Conservation (phyloP, 2,888 invertebrate genomes). For the Pachliopta kotzebuea region DNA sequence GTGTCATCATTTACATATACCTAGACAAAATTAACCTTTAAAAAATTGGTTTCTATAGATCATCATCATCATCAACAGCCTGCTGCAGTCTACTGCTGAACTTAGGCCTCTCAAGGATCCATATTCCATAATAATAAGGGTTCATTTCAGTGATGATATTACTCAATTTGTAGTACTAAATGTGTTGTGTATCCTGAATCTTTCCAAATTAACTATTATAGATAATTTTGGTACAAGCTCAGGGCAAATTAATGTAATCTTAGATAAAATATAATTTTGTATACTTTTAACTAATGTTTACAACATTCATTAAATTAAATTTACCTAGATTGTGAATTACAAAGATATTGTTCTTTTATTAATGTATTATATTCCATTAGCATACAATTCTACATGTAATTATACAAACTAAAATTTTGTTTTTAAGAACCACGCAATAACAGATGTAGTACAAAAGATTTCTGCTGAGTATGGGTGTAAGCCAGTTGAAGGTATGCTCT, state of each 20-base stretch:
- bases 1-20: no score
- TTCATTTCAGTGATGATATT: no score
- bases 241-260: constrained; percentile 36
- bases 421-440: constrained; percentile 92
- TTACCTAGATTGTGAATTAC: no score
- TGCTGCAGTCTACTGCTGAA: no score
- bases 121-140: no score
- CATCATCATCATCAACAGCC: no score
- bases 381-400: background rate
- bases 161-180: no score
- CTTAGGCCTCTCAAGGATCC: no score
- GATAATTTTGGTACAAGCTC: constrained; percentile 42
- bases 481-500: constrained; percentile 97
- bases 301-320: background rate
- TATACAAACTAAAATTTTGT: constrained; percentile 27
- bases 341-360: no score
- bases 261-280: background rate
- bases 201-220: constrained; percentile 38
- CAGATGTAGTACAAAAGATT: constrained; percentile 95
- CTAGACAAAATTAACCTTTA: no score
- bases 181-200: constrained; percentile 40
- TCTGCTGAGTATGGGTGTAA: constrained; percentile 97
- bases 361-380: no score
- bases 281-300: background rate
- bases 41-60: no score